Percentiles rank a stretch among this genome's conserved stretches.
These are phyloP conservation scores for Litoditis marina DNA, from an alignment of 2,888 invertebrate genomes.

Conservation along the genomic window DNA sequence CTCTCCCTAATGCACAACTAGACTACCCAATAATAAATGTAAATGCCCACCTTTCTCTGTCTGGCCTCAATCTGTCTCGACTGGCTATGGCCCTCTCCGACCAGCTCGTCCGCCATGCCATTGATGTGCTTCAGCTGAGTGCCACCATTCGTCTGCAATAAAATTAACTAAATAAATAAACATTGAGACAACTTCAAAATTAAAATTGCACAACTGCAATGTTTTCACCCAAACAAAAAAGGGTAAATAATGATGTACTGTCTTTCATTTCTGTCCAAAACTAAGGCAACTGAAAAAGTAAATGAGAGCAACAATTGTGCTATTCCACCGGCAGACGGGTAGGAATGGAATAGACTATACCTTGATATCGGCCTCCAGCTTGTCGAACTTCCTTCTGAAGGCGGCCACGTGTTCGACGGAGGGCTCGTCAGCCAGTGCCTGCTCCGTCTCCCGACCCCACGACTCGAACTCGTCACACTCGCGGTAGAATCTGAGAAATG, in stretches of 20 bases:
- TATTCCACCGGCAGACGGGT: no score
- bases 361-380: slow-evolving; percentile 80
- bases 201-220: no score
- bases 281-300: no score
- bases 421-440: slow-evolving; percentile 79
- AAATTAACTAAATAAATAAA: no score
- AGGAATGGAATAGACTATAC: no score
- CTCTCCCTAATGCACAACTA: no score
- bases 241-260: no score
- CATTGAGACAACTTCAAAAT: background rate
- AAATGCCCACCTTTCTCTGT: slow-evolving; percentile 17
- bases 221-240: no score
- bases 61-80: slow-evolving; percentile 33
- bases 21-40: no score
- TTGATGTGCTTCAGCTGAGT: slow-evolving; percentile 82
- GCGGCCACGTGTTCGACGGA: slow-evolving; percentile 84
- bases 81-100: slow-evolving; percentile 76
- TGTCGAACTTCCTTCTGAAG: slow-evolving; percentile 26
- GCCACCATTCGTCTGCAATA: slow-evolving; percentile 87
- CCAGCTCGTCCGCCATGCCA: slow-evolving; percentile 79
- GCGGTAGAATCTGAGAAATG: slow-evolving; percentile 80
- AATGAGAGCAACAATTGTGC: no score
- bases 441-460: slow-evolving; percentile 93
- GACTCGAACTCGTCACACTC: slow-evolving; percentile 95
- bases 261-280: no score